Base-by-base conservation (phyloP, 2,888 invertebrate species). In the Luperina nickerlii region DNA sequence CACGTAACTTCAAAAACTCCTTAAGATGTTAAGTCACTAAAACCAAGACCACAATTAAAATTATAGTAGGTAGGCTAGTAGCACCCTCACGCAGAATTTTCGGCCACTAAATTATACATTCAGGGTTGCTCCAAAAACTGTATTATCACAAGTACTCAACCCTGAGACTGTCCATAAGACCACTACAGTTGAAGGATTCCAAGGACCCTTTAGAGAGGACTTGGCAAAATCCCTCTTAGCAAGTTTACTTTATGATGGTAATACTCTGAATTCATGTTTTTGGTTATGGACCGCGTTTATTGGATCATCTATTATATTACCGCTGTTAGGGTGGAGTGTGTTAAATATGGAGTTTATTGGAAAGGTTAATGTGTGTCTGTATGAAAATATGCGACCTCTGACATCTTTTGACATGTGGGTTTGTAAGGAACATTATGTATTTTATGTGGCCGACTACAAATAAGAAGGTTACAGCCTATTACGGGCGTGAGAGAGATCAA, bases 241-340 rank as follows among this genome's bases (percentile, higher is more conserved):
- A 74, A 75, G 83, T 81, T 83, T 83, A 81, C 65, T 76, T 85
- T 80, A 78, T 83, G 48, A 65, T 67, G 76, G 70, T 73, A 75
- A 74, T 78, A 65, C 45, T 68, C 51, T 27, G 7, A 48, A 77
- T 48, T 77, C 67, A 80, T 76, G 77, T 67, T 76, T 84, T 68
- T 70, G 75, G 76, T 81, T 13, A 60, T 38, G 70, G 66, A 6
- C 38, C 18, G 45, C 62, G 32, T 77, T 81, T 84, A 83, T 83
- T 76, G 62, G 83, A 80, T 83, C 79, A 83, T 76, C 69, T 80
- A 57, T 83, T 80, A 57, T 57, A n/a, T 57, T 57, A 76, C 54
- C n/a, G 62, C 27, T 71, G 20, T 73, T 72, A 70, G 60, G 68
- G 27, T 67, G 13, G n/a, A 72, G 60, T 57, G 51, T 45, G 67